These are phyloP conservation scores for Bovichtus variegatus DNA, from an alignment of 2,797 vertebrate genomes.

Conservation along the genomic window DNA sequence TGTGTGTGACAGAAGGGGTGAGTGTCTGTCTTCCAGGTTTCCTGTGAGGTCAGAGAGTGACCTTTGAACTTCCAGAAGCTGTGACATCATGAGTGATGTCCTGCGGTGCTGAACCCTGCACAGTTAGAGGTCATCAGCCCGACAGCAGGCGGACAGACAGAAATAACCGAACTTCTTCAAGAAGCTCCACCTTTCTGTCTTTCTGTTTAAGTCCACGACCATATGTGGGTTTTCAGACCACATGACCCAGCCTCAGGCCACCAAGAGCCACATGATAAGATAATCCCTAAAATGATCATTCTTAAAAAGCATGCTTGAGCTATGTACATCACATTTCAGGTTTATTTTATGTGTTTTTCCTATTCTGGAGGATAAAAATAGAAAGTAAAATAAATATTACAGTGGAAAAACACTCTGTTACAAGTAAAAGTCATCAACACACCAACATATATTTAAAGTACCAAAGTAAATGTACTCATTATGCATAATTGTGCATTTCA, in stretches of 20 bases:
- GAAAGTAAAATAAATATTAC: too few species aligned
- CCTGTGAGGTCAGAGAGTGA: conserved; percentile 69
- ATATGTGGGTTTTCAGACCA: not conserved
- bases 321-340: not conserved
- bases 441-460: too few species aligned
- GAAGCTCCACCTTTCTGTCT: too few species aligned
- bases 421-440: too few species aligned
- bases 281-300: not conserved
- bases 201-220: not conserved
- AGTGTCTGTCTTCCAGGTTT: conserved; percentile 61
- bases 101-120: not conserved
- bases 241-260: not conserved
- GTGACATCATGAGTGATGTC: conserved; percentile 71
- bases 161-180: conserved; percentile 48
- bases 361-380: not conserved
- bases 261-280: not conserved
- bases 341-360: not conserved
- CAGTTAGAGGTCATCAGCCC: conserved; percentile 56
- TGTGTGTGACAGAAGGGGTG: not conserved
- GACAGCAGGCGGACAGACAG: conserved; percentile 27
- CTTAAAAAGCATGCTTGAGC: not conserved
- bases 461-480: too few species aligned
- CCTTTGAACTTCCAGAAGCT: conserved; percentile 66
- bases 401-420: too few species aligned
- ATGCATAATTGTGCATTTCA: too few species aligned